Base-by-base conservation (phyloP, 1,140 invertebrate genomes). In the Drosophila sproati region DNA sequence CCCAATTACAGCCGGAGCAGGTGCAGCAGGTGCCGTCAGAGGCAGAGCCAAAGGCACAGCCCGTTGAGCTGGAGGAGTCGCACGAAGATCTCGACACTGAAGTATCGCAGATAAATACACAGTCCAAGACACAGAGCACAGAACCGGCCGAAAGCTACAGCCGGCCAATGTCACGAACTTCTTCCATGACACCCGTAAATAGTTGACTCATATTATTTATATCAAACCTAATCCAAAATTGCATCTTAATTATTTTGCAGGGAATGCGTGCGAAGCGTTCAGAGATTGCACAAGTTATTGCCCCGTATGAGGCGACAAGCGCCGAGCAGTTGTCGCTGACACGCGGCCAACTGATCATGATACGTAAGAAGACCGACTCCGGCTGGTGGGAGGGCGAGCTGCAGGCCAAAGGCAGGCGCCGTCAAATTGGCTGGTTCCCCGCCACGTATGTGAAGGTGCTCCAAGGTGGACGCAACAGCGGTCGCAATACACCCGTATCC, bases 331-430 rank as follows among this genome's bases (percentile, higher is more conserved):
- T 99, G 8, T 96, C 96, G 59, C 93, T 99, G 5, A 95, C 96
- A 81, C 95, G 97, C 72, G 98, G 98, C n/a, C 98, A 99, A 86
- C 93, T 99, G 51, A 96, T 99, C 52, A 97, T 98, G 94, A 97
- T 99, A 10, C 94, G 98, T 8, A 99, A 99, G 93, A 99, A 99
- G 92, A 98, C 97, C 5, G 96, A 97, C 60, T 97, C 97, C 75
- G 98, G 98, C 28, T 99, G 98, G 98, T 99, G 99, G 99, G 98
- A 99, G 94, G 99, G 99, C 51, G 99, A 99, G 93, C 93, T 99
- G 31, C 98, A 99, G 94, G 98, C 97, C 8, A 98, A 98, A 93
- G 98, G 98, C n/a, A 96, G 98, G 78, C 98, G 98, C 91, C 94
- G 97, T 57, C 97, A 98, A 93, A 96, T 98, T 61, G 98, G 98